Evolutionary conservation across 1,140 invertebrate genomes (phyloP).

Genomic region (Uloborus diversus): DNA sequence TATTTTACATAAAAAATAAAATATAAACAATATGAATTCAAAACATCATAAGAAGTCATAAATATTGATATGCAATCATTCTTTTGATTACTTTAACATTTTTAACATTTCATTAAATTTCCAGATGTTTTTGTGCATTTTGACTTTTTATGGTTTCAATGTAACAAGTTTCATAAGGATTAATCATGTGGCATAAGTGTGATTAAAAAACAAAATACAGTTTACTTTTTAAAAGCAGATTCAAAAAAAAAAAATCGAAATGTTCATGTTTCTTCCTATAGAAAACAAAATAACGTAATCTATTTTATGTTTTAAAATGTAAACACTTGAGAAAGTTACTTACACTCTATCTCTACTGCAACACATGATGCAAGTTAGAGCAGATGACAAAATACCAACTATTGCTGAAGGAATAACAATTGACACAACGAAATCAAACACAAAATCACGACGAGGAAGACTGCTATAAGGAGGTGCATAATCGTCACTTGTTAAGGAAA

Average conservation of each 20-base stretch:
- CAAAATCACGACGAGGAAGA: slow-evolving; percentile 76
- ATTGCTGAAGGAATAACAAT: slow-evolving; percentile 76
- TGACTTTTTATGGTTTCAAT: not conserved
- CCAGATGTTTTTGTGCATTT: too few relatives aligned
- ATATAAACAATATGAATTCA: too few relatives aligned
- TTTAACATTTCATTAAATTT: too few relatives aligned
- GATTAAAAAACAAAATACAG: not conserved
- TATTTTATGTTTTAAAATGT: not conserved
- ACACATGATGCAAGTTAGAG: slow-evolving; percentile 78
- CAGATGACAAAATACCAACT: slow-evolving; percentile 73
- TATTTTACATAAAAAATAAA: too few relatives aligned
- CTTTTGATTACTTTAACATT: too few relatives aligned
- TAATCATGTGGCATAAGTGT: not conserved
- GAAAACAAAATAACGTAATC: not conserved
- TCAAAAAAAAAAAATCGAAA: not conserved
- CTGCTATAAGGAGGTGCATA: slow-evolving; percentile 68
- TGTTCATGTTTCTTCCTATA: not conserved
- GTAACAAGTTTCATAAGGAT: not conserved
- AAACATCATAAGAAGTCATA: too few relatives aligned
- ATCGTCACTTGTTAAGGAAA: slow-evolving; percentile 52
- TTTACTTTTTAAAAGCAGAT: not conserved
- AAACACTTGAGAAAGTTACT: slow-evolving; percentile 64
- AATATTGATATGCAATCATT: too few relatives aligned
- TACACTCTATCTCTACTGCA: slow-evolving; percentile 81
- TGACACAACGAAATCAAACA: slow-evolving; percentile 75